Evolutionary conservation across 2,888 invertebrate species (phyloP), one percentile per base, ranked within the genome.

Genomic region (Polyploca ridens): DNA sequence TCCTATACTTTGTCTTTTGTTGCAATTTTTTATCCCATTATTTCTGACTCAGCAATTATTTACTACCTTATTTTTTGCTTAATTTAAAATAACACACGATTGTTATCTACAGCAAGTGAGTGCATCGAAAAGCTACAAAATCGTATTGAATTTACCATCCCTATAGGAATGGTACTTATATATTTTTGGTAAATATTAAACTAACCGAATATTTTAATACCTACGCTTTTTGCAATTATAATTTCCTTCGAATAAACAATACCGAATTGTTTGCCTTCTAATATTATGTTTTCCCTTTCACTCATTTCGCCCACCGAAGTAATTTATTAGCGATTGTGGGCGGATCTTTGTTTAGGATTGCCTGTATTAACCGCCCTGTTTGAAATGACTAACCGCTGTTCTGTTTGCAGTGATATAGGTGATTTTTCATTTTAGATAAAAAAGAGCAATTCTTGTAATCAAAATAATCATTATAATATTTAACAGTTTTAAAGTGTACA

Each of bases 261-360:
- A 14, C 41, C 13, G 27, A 61, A 61, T 44, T 61, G 54, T 54
- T 54, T 19, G 60, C 19, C 38, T 13, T 60, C 16, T 60, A 8
- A 60, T 38, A 35, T 60, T 16, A 60, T 16, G 60, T 33, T 35
- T 60, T 61, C 41, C 61, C 61, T 61, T 27, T 61, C 44, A 61
- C 41, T 41, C 19, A 61, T 61, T 41, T 38, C 41, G 61, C 61
- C 44, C 61, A 61, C 61, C 14, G 44, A 41, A 44, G 44, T 61
- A 61, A 57, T 58, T 63, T 57, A 57, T 58, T 54, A 62, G 66
- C 66, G 68, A 68, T 71, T 72, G 69, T 67, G 38, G 63, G 67
- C 64, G 60, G 63, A 57, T 71, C 75, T 78, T 78, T 78, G 78
- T 71, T 75, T 76, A 76, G 75, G 78, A 66, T 71, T 69, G 58